These are phyloP conservation scores for Orchesella flavescens DNA, from an alignment of 2,888 invertebrate species.

Conservation along the genomic window DNA sequence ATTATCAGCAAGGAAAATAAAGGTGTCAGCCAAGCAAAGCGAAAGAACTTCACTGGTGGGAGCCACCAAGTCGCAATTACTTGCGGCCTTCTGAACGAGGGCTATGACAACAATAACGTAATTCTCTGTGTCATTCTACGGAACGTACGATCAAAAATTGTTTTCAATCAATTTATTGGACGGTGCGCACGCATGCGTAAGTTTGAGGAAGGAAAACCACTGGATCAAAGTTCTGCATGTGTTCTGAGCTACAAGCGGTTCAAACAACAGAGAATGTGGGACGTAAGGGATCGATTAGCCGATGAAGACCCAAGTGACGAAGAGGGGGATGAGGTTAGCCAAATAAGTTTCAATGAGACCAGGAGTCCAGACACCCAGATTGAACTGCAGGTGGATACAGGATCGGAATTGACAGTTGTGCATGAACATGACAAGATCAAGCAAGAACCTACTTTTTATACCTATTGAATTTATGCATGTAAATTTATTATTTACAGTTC, in stretches of 20 bases:
- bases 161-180: conserved; percentile 12
- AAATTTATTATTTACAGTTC: no score
- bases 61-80: neutral
- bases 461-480: no score
- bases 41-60: neutral
- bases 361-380: no score
- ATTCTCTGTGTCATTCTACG: conserved; percentile 9
- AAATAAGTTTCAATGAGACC: no score
- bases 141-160: neutral
- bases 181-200: neutral
- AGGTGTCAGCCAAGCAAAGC: neutral
- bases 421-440: no score
- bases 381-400: no score
- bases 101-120: conserved; percentile 31
- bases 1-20: neutral
- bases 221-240: neutral
- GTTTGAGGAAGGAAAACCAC: neutral
- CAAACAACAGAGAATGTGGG: conserved; percentile 8
- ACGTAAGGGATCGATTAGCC: neutral
- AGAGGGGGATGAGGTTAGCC: neutral
- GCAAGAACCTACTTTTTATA: no score
- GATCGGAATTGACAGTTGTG: no score
- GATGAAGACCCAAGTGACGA: conserved; percentile 2
- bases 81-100: conserved; percentile 19
- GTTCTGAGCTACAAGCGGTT: neutral